phyloP scores from a whole-genome alignment of 2,113 vertebrate species.

The Corythornis cristatus region DNA sequence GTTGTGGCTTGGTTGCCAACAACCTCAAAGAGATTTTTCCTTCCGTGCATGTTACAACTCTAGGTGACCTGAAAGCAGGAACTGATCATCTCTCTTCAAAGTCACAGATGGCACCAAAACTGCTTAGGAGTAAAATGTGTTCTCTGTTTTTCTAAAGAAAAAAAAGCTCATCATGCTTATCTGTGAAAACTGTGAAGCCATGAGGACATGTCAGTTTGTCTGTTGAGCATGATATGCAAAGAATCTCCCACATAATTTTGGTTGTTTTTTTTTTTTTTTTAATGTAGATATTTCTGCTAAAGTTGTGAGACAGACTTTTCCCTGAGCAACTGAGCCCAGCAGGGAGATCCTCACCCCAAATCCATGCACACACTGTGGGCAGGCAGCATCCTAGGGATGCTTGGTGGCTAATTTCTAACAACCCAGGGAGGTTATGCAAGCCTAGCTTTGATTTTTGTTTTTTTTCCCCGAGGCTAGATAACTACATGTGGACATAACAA shows the following conservation, averaged over 20 bases:
- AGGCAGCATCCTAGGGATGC: background rate
- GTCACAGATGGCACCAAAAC: background rate
- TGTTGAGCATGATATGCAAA: background rate
- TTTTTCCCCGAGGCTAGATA: background rate
- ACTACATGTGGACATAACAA: background rate
- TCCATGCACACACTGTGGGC: background rate
- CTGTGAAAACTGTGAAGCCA: background rate
- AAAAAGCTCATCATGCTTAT: background rate
- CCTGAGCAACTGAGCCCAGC: background rate
- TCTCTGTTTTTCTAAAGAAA: background rate
- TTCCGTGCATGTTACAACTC: background rate
- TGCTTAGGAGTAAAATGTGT: background rate
- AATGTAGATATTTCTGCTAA: background rate
- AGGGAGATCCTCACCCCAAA: background rate
- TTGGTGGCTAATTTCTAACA: background rate
- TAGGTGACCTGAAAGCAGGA: background rate
- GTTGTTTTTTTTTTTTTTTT: no score
- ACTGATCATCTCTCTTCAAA: background rate
- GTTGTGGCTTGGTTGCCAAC: background rate
- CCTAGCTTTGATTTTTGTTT: background rate
- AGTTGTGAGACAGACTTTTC: background rate
- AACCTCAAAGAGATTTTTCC: background rate
- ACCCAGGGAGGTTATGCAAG: background rate
- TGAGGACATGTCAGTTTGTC: background rate
- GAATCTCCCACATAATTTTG: background rate